Base-by-base conservation (phyloP, 2,888 invertebrate genomes). In the Dascillus cervinus region DNA sequence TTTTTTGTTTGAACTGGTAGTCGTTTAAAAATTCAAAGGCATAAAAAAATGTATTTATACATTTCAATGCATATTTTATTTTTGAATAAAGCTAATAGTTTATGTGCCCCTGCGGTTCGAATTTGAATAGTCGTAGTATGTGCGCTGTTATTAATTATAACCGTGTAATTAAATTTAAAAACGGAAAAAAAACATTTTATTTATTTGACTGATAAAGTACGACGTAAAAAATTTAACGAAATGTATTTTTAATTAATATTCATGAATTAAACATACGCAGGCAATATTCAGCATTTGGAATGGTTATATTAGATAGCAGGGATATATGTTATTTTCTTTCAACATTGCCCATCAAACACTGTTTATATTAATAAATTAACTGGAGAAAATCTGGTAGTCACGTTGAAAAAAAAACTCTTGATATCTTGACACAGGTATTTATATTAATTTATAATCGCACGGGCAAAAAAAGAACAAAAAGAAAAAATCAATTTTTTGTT, bases 271-370 rank as follows among this genome's bases (percentile, higher is more conserved):
- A 15, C 32, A 27, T 21, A 30, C 8, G 17, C 27, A 34, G 36
- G 17, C 27, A 34, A 34, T 37, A 39, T 39, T 41, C 45, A 41
- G 36, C 43, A 32, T 39, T 40, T 46, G 34, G 41, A 41, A 35
- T 29, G 32, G 26, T 27, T 34, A 41, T 39, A 21, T 29, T 27
- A 27, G 20, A 21, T 25, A 26, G 22, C 31, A 27, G 12, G 34
- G 36, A 28, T 30, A 27, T 34, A 34, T 21, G 22, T 34, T 30
- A 31, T 36, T 39, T 9, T 43, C 38, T 40, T 44, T 38, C 39
- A 45, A 28, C 37, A 27, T 43, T 43, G 34, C 30, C 37, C 40
- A 40, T 37, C 17, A 8, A 8, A 28, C 24, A 41, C 33, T 42
- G 33, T 42, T 42, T 42, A 33, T 28, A 41, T 41, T 38, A 38